These are phyloP conservation scores for Eudemis profundana DNA, from an alignment of 2,888 invertebrate genomes.

Conservation along the genomic window DNA sequence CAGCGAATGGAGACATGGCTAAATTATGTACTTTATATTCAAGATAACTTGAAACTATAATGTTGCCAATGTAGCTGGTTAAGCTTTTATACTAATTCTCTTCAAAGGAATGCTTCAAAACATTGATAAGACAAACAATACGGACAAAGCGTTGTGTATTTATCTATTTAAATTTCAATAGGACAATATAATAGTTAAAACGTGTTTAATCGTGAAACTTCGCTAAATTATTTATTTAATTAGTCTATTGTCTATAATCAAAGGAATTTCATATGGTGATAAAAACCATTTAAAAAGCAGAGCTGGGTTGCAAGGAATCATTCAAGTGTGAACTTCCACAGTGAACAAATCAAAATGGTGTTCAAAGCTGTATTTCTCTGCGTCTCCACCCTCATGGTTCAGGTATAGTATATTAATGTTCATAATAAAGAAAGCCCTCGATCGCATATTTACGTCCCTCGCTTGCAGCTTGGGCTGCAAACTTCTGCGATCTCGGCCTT, in stretches of 20 bases:
- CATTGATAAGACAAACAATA: slow-evolving; percentile 8
- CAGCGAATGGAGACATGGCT: slow-evolving; percentile 55
- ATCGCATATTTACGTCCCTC: no score
- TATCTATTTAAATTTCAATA: neutral
- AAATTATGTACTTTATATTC: neutral
- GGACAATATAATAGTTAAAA: neutral
- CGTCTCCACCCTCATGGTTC: neutral
- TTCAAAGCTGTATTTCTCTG: neutral
- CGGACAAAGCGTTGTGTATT: neutral
- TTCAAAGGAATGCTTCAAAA: neutral
- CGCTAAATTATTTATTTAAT: neutral
- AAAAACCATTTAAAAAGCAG: slow-evolving; percentile 8
- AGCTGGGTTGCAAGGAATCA: neutral
- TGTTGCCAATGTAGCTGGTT: neutral
- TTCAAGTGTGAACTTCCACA: neutral
- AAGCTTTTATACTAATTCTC: neutral
- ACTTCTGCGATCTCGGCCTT: no score
- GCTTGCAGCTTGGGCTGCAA: no score
- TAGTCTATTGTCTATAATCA: neutral
- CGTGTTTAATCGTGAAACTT: neutral
- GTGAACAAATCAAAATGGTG: neutral
- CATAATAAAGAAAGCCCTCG: no score
- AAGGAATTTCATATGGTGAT: neutral
- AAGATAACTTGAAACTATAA: neutral
- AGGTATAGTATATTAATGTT: neutral